Percentiles rank a stretch among this genome's conserved stretches.
Evolutionary conservation across 2,113 vertebrate genomes (phyloP).

Genomic region (Lynx canadensis): DNA sequence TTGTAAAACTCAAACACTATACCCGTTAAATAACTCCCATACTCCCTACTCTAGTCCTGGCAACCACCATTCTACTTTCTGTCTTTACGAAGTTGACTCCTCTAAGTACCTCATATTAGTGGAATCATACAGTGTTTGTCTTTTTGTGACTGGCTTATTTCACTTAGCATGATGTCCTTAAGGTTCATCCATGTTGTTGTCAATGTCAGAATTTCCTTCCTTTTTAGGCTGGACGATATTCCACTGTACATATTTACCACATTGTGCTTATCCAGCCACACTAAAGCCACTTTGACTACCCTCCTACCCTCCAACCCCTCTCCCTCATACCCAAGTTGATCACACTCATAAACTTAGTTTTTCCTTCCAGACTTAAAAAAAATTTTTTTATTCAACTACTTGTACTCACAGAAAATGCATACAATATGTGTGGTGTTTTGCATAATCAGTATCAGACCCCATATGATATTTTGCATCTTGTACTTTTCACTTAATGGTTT

Average conservation of each 20-base stretch:
- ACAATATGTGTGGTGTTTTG: background rate
- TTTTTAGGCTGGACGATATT: background rate
- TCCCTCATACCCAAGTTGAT: background rate
- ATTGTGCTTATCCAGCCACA: background rate
- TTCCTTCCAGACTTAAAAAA: background rate
- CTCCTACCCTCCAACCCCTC: background rate
- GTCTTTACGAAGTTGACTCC: background rate
- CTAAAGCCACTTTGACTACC: background rate
- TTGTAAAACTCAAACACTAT: background rate
- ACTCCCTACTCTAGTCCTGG: background rate
- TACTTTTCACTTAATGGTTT: conserved; percentile 1
- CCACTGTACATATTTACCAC: background rate
- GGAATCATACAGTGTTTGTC: background rate
- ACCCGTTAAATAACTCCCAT: background rate
- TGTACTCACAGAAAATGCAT: background rate
- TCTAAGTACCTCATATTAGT: background rate
- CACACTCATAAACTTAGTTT: background rate
- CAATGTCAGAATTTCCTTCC: background rate
- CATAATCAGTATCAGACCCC: background rate
- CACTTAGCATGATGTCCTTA: background rate
- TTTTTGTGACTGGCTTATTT: background rate
- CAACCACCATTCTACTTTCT: background rate
- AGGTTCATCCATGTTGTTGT: background rate
- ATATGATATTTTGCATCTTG: background rate
- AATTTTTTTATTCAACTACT: background rate